Base-by-base conservation (phyloP, 2,888 invertebrate genomes). In the Stegophylla sp. region DNA sequence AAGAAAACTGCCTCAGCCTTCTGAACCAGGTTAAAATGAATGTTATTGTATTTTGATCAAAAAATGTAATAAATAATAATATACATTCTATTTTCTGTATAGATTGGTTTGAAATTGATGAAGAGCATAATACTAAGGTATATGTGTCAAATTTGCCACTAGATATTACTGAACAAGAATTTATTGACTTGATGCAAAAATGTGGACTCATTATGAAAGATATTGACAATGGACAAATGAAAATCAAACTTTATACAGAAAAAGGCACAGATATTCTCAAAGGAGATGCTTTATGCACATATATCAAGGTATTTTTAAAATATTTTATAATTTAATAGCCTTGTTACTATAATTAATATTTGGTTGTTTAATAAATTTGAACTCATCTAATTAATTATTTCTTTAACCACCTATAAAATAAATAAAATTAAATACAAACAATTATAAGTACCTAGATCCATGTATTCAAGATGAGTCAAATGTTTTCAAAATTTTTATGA, bases 231-330 rank as follows among this genome's bases (percentile, higher is more conserved):
- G 92, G 91, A 84, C 92, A 92, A 86, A 92, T 93, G 87, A 98
- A 96, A 87, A 88, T 97, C 1, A 98, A 98, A 88, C 87, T 99
- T 51, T 99, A 99, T 87, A 90, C 90, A 84, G 95, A 96, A 85
- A 88, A 90, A 53, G 84, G 82, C 28, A 91, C 93, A 0, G 91
- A 95, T 83, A 89, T 91, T 83, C 89, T 94, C 48, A 99, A 99
- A 88, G 99, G 99, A 13, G 98, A 99, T 88, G 99, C 94, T 15
- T 88, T 96, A 64, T 98, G 98, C 87, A 95, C 96, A 83, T 98
- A 97, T 86, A 95, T 98, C 74, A 96, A 94, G 90, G 93, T 95
- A 56, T 43, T 59, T 43, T 59, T 43, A 9, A 20, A 28, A 48
- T 45, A n/a, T n/a, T n/a, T n/a, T n/a, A n/a, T n/a, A n/a, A n/a